A percentile compares a stretch with the other conserved stretches of the same genome.
Evolutionary conservation across 2,888 invertebrate species (phyloP).

Genomic region (Tribolium freemani): DNA sequence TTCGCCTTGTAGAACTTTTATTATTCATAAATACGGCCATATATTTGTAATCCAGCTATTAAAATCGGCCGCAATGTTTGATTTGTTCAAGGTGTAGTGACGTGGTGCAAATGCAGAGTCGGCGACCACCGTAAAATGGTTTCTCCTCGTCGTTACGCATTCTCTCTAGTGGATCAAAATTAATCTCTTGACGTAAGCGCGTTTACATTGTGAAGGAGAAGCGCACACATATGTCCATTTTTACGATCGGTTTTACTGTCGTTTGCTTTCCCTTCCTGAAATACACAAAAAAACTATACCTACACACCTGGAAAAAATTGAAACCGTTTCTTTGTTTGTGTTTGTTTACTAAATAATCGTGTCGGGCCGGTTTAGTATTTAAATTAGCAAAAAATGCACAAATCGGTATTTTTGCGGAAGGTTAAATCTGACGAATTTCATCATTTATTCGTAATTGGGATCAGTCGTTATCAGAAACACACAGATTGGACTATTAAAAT

Average conservation of each 20-base stretch:
- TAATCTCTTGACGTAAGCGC: conserved; percentile 24
- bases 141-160: conserved; percentile 9
- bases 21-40: conserved; percentile 4
- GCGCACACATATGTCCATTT: conserved; percentile 23
- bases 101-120: conserved; percentile 6
- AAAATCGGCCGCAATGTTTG: conserved; percentile 17
- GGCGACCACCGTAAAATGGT: conserved; percentile 10
- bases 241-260: conserved; percentile 7
- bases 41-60: conserved; percentile 3
- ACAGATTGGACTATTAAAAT: conserved; percentile 20
- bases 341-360: not conserved
- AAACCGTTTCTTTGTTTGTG: not conserved
- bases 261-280: conserved; percentile 1
- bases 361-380: not conserved
- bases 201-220: conserved; percentile 19
- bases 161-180: conserved; percentile 5
- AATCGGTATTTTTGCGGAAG: not conserved
- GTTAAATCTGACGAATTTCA: not conserved
- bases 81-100: conserved; percentile 20
- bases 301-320: conserved; percentile 6
- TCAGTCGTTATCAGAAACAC: not conserved
- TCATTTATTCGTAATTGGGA: not conserved
- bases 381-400: conserved; percentile 6
- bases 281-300: not conserved
- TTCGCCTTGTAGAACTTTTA: not conserved